Conservation (phyloP, 2,888 invertebrate species). For the Sphaerolaimus hirsutus region DNA sequence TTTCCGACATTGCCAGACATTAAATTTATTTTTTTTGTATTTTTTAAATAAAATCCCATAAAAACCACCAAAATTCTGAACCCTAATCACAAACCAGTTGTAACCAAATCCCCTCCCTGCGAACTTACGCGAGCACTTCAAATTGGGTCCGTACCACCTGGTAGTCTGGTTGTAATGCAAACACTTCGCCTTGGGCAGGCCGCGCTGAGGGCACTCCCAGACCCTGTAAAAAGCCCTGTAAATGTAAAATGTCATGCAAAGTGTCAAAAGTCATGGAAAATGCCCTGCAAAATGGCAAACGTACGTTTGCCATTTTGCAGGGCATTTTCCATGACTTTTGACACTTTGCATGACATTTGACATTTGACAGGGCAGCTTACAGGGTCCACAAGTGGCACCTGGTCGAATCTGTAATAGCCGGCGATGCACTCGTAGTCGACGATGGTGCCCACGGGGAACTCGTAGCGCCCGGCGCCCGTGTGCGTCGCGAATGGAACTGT, state of each 20-base stretch:
- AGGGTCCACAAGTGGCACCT: background rate
- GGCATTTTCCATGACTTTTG: no score
- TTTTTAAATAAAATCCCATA: no score
- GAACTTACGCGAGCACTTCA: conserved; percentile 68
- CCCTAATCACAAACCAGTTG: no score
- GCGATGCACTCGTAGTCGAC: conserved; percentile 75
- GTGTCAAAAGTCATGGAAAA: background rate
- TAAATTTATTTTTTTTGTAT: no score
- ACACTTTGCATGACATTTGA: no score
- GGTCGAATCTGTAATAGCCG: conserved; percentile 45
- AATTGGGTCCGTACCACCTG: conserved; percentile 88
- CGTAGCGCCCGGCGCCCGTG: conserved; percentile 40
- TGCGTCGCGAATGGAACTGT: conserved; percentile 33
- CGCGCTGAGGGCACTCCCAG: conserved; percentile 24
- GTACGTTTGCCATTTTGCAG: no score
- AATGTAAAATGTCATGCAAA: no score
- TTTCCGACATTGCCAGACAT: no score
- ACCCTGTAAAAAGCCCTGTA: no score
- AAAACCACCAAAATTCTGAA: no score
- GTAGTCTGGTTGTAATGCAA: conserved; percentile 47
- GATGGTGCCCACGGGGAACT: conserved; percentile 26
- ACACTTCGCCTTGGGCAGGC: conserved; percentile 74
- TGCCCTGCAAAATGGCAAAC: background rate
- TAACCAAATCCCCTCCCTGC: no score
- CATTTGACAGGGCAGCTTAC: no score